Base-by-base conservation (phyloP, 2,888 invertebrate species). In the Sthenelais limicola region DNA sequence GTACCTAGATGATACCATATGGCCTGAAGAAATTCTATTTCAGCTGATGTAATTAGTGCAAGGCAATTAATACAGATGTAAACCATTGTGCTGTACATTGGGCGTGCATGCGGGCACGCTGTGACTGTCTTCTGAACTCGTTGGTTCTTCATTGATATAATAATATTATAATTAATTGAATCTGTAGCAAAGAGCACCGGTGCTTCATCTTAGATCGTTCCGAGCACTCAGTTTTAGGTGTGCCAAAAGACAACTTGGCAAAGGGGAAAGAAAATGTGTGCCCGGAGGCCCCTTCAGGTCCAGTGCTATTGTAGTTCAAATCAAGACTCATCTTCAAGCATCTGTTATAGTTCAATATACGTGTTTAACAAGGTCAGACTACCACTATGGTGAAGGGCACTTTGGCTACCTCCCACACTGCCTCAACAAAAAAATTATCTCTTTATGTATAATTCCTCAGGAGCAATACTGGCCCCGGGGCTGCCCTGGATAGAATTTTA, bases 1-100 rank as follows among this genome's bases (percentile, higher is more conserved):
- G n/a, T n/a, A n/a, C n/a, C n/a, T n/a, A n/a, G n/a, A n/a, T n/a
- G n/a, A n/a, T n/a, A n/a, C n/a, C n/a, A n/a, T n/a, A n/a, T n/a
- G n/a, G n/a, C n/a, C n/a, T n/a, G n/a, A n/a, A n/a, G n/a, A n/a
- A n/a, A n/a, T n/a, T n/a, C n/a, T n/a, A n/a, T 62, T 21, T 62
- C 62, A 62, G 62, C 62, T 62, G 62, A 62, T 62, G 62, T 62
- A 62, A 38, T 62, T 62, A 43, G 62, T 43, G 62, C 18, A 62
- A 62, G 28, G 38, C 24, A 62, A 62, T 38, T 62, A 43, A 62
- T 62, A 43, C 43, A 62, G 43, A 62, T 38, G 43, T 12, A 43
- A 18, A 5, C 35, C 35, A 7, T 38, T 62, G 62, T 62, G 62
- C 35, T 62, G 62, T 62, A 38, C 43, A 43, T 43, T 62, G 62